Conservation (phyloP, 1,140 invertebrate species). For the Nebria ingens region DNA sequence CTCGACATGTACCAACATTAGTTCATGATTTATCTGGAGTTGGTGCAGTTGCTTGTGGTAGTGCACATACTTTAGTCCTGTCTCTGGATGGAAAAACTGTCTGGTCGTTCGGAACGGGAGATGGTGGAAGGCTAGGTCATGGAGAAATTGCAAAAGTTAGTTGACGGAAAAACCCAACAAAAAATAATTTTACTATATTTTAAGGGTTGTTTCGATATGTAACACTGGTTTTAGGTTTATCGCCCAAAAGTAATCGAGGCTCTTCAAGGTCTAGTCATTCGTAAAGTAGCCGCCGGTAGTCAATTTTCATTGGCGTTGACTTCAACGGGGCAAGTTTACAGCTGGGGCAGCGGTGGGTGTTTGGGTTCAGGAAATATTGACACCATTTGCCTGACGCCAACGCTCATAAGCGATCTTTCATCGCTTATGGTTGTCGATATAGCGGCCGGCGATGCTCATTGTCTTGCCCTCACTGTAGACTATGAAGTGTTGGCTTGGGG, state of each 20-base stretch:
- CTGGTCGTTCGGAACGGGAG: slow-evolving; percentile 54
- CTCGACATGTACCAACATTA: slow-evolving; percentile 44
- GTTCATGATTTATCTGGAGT: slow-evolving; percentile 47
- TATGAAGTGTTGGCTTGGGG: slow-evolving; percentile 49
- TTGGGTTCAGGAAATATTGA: slow-evolving; percentile 47
- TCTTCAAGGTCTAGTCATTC: slow-evolving; percentile 46
- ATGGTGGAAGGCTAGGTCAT: slow-evolving; percentile 52
- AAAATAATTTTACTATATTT: slow-evolving; percentile 27
- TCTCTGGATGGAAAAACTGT: slow-evolving; percentile 51
- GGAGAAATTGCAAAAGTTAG: slow-evolving; percentile 45
- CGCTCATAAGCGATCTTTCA: slow-evolving; percentile 33
- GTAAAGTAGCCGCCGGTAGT: slow-evolving; percentile 48
- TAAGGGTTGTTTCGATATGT: no score
- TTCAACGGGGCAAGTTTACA: slow-evolving; percentile 45
- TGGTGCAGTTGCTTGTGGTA: slow-evolving; percentile 51
- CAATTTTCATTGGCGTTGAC: slow-evolving; percentile 52
- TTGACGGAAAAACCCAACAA: no score
- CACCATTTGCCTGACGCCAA: slow-evolving; percentile 41
- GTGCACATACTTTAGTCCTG: slow-evolving; percentile 51
- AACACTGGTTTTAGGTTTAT: slow-evolving; percentile 28
- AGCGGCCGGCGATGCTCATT: slow-evolving; percentile 48
- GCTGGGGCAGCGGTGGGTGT: slow-evolving; percentile 51
- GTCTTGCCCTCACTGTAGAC: slow-evolving; percentile 48
- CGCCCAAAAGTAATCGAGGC: slow-evolving; percentile 54
- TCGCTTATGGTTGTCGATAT: slow-evolving; percentile 36